These are phyloP conservation scores for Scelioninae gen. 2 DNA, from an alignment of 2,888 invertebrate genomes.

Conservation along the genomic window DNA sequence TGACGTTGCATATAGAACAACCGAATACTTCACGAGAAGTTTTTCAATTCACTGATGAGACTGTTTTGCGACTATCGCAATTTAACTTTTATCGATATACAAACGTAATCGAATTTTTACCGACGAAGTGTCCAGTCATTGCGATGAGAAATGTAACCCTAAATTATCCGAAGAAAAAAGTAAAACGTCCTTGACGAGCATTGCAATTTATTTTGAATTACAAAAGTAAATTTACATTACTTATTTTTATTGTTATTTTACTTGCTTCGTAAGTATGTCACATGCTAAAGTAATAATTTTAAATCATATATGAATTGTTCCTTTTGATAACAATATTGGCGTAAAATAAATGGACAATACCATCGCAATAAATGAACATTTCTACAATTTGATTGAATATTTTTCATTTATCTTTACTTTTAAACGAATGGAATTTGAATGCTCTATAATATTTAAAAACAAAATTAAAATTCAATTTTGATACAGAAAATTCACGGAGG, in stretches of 20 bases:
- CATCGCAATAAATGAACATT: constrained; percentile 42
- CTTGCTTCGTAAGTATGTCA: too few relatives aligned
- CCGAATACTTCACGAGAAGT: constrained; percentile 42
- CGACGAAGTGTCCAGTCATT: constrained; percentile 34
- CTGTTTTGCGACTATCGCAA: constrained; percentile 50
- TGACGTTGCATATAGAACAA: constrained; percentile 56
- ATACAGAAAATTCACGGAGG: constrained; percentile 40
- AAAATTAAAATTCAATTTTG: constrained; percentile 41
- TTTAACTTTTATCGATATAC: constrained; percentile 48
- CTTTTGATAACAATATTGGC: too few relatives aligned
- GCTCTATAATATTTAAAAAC: constrained; percentile 34
- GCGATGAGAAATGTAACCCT: constrained; percentile 30
- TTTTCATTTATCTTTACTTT: too few relatives aligned
- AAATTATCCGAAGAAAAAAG: too few relatives aligned
- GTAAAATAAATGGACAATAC: too few relatives aligned
- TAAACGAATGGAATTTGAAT: constrained; percentile 30
- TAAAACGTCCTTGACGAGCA: too few relatives aligned
- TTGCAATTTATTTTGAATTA: too few relatives aligned
- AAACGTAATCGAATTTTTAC: constrained; percentile 39
- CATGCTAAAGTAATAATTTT: too few relatives aligned
- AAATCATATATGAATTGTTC: too few relatives aligned
- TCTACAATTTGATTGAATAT: constrained; percentile 5
- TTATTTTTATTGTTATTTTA: too few relatives aligned
- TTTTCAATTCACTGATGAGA: constrained; percentile 55
- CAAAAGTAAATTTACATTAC: too few relatives aligned